phyloP scores from a whole-genome alignment of 2,888 invertebrate species.

The Perithous albicinctus region DNA sequence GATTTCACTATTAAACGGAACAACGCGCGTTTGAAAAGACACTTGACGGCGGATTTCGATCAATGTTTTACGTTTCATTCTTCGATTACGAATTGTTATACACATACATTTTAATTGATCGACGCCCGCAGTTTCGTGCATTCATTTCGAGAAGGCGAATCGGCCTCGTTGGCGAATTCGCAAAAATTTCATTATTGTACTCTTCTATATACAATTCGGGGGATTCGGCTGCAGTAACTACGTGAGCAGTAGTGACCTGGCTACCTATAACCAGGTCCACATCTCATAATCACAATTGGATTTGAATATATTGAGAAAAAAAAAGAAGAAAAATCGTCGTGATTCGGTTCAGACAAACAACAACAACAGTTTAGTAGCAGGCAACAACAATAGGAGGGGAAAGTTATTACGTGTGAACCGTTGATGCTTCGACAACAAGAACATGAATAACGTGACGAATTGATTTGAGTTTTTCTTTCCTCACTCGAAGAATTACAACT shows the following conservation, averaged over 20 bases:
- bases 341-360: conserved; percentile 68
- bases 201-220: conserved; percentile 44
- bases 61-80: conserved; percentile 3
- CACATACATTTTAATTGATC: conserved; percentile 10
- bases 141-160: background rate
- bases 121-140: background rate
- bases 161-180: background rate
- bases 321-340: conserved; percentile 63
- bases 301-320: conserved; percentile 47
- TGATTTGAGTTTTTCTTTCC: conserved; percentile 40
- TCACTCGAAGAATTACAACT: conserved; percentile 15
- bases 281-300: conserved; percentile 67
- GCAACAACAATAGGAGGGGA: conserved; percentile 65
- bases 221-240: conserved; percentile 35
- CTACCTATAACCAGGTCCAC: conserved; percentile 30
- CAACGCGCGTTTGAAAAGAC: background rate
- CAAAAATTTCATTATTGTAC: conserved; percentile 31
- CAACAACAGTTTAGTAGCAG: conserved; percentile 53
- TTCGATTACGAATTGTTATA: conserved; percentile 2
- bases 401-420: conserved; percentile 57
- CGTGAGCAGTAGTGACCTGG: conserved; percentile 27
- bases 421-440: conserved; percentile 29
- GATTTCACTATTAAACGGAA: conserved; percentile 23
- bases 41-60: conserved; percentile 1
- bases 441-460: conserved; percentile 40